phyloP scores from a whole-genome alignment of 2,797 vertebrate species.

The Paedocypris micromegethes region DNA sequence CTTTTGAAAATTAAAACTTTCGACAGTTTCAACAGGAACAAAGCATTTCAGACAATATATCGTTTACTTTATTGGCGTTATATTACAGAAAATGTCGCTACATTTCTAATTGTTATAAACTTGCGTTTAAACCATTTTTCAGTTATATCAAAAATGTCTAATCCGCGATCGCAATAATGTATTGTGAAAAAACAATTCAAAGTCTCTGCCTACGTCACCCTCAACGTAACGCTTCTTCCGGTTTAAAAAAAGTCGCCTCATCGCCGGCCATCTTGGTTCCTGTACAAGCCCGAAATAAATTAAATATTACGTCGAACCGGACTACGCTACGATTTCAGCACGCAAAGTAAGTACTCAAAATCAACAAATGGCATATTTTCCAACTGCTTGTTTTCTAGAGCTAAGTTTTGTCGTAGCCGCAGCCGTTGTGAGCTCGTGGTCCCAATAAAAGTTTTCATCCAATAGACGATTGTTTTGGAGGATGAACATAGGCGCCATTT shows the following conservation, averaged over 20 bases:
- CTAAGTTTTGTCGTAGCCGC: conserved; percentile 32
- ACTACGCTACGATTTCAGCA: conserved; percentile 65
- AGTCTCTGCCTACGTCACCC: conserved; percentile 34
- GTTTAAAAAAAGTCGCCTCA: conserved; percentile 59
- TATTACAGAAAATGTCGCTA: no score
- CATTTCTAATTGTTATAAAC: no score
- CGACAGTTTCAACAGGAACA: no score
- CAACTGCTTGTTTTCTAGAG: conserved; percentile 20
- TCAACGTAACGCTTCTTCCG: conserved; percentile 59
- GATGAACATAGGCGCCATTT: conserved; percentile 83
- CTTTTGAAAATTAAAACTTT: no score
- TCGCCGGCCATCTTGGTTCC: conserved; percentile 82
- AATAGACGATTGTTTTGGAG: conserved; percentile 81
- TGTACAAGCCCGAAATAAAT: conserved; percentile 72
- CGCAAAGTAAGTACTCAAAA: conserved; percentile 69
- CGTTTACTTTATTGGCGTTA: no score
- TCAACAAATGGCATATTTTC: conserved; percentile 16
- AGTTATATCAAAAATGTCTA: no score
- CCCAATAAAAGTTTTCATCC: conserved; percentile 72
- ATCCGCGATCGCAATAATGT: no score
- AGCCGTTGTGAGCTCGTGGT: conserved; percentile 54
- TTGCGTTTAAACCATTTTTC: no score
- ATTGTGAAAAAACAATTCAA: neutral
- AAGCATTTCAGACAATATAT: no score
- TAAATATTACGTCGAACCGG: conserved; percentile 72